phyloP scores from a whole-genome alignment of 2,113 vertebrate genomes.

The Alethe diademata region DNA sequence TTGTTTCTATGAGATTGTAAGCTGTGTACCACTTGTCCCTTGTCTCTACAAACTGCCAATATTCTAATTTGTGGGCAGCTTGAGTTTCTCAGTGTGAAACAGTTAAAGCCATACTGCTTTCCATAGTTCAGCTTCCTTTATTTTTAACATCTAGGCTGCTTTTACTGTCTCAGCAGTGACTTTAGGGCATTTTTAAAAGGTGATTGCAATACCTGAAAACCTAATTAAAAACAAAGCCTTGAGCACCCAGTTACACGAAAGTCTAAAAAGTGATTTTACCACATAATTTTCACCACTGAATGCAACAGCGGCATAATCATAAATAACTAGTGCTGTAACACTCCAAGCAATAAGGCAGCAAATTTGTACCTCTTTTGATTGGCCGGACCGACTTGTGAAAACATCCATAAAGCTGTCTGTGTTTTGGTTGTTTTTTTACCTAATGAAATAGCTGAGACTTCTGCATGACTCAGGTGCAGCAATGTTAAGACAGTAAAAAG shows the following conservation, averaged over 20 bases:
- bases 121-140: not conserved
- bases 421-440: not conserved
- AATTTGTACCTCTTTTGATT: not conserved
- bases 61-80: not conserved
- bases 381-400: not conserved
- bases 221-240: conserved; percentile 38
- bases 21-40: not conserved
- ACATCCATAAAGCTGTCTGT: not conserved
- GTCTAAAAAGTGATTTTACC: conserved; percentile 22
- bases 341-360: not conserved
- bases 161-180: not conserved
- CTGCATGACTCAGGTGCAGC: not conserved
- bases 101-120: not conserved
- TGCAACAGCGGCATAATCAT: not conserved
- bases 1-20: not conserved
- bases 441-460: not conserved
- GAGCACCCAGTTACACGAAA: not conserved
- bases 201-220: conserved; percentile 6
- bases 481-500: not conserved
- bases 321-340: conserved; percentile 4
- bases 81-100: not conserved
- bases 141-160: not conserved
- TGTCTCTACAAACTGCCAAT: not conserved
- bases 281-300: not conserved
- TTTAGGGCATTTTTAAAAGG: conserved; percentile 39